Evolutionary conservation across 2,797 vertebrate genomes (phyloP), one percentile per base, ranked within the genome.

Genomic region (Cossypha polioptera): DNA sequence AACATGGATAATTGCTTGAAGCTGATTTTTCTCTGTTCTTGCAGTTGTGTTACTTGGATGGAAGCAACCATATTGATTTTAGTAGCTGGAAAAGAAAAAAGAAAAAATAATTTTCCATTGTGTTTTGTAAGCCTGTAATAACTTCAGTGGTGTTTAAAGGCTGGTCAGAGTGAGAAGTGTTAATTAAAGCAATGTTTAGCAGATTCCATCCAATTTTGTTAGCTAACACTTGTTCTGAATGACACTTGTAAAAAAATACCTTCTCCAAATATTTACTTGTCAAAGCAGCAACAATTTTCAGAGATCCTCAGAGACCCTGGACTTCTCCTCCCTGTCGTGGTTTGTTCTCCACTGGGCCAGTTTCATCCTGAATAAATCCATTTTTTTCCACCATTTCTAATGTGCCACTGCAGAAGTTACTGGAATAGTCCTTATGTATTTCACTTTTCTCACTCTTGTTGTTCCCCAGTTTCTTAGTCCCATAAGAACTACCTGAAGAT

Each of bases 361-460:
- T n/a, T 58, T 16, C 1, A 2, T 20, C 42, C n/a, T 0, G 3
- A 43, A 28, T 31, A 6, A n/a, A 6, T 65, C 28, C 2, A 1
- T 10, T 74, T n/a, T n/a, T 19, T 15, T 11, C 17, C 29, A 11
- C 45, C 25, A 11, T 33, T 79, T 63, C 51, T 36, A 3, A 16
- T 20, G 5, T 9, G 10, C 17, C 16, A 3, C 10, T 50, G 87
- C 16, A 43, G 16, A 31, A 76, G 6, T 43, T 63, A 13, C 35
- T 48, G n/a, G 26, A n/a, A 63, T 6, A 1, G 3, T 38, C 25
- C 28, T 48, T 29, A 5, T 1, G 7, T 13, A 16, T 9, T n/a
- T 66, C 1, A 3, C 31, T 92, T 57, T 43, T 22, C 5, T 77
- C 1, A 1, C 18, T 69, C 0, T 0, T 24, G 1, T 59, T 26